Conservation (phyloP, 2,797 vertebrate genomes). For the Rhabdophis nuchalis region DNA sequence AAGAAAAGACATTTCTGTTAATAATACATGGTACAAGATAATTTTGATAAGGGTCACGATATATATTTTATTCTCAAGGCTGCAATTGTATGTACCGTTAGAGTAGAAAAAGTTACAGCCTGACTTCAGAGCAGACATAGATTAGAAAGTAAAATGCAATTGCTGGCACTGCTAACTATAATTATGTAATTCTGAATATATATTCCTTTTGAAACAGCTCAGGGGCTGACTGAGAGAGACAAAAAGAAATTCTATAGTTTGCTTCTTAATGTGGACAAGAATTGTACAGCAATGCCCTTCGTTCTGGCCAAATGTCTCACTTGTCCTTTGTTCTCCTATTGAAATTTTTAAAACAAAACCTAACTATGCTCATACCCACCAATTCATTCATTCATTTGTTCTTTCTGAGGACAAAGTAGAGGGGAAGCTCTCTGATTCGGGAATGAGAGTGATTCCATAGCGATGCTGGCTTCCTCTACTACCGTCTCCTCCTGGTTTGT, state of each 20-base stretch:
- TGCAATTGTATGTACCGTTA: too few species aligned
- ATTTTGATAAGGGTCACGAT: neutral
- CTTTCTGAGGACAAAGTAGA: neutral
- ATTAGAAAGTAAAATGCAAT: neutral
- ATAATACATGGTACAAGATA: neutral
- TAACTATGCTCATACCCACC: neutral
- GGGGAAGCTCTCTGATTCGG: neutral
- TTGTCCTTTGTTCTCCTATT: neutral
- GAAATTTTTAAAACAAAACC: neutral
- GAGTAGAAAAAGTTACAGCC: neutral
- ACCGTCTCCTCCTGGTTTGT: neutral
- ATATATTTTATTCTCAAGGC: neutral
- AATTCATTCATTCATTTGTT: neutral
- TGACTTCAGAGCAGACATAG: neutral
- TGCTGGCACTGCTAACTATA: neutral
- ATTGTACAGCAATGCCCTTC: neutral
- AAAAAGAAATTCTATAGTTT: neutral
- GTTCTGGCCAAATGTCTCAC: neutral
- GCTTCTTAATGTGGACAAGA: neutral
- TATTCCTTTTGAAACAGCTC: neutral
- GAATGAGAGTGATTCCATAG: neutral
- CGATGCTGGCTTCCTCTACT: neutral
- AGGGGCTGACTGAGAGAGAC: neutral
- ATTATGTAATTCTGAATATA: neutral
- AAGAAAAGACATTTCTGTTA: neutral